These are phyloP conservation scores for Hoplostethus mediterraneus DNA, from an alignment of 2,797 vertebrate species.

Conservation along the genomic window DNA sequence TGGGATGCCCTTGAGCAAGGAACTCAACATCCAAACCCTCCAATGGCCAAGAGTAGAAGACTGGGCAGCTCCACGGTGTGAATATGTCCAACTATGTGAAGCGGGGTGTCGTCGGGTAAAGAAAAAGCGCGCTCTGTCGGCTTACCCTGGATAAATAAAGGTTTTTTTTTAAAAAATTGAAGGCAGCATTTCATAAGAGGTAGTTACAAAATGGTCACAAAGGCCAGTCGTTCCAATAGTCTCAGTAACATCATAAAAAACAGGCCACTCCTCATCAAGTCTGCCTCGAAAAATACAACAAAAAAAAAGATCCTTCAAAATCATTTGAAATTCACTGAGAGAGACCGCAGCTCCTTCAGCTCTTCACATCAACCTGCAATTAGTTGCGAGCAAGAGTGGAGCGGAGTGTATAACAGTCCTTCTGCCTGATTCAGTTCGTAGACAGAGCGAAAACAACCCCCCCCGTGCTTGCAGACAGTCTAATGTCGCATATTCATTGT, in stretches of 20 bases:
- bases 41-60: not conserved
- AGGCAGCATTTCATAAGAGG: too few species aligned
- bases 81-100: not conserved
- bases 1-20: slow-evolving; percentile 3
- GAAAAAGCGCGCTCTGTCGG: too few species aligned
- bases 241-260: too few species aligned
- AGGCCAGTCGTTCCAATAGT: too few species aligned
- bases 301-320: not conserved
- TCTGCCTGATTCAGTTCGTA: slow-evolving; percentile 44
- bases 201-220: too few species aligned
- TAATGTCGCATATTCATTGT: slow-evolving; percentile 36
- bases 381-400: slow-evolving; percentile 26
- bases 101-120: too few species aligned
- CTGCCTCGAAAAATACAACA: not conserved
- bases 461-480: slow-evolving; percentile 32
- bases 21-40: slow-evolving; percentile 17
- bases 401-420: slow-evolving; percentile 18
- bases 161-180: too few species aligned
- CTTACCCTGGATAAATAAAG: too few species aligned
- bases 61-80: slow-evolving; percentile 9
- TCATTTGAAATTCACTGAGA: slow-evolving; percentile 27
- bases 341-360: not conserved
- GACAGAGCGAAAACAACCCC: slow-evolving; percentile 28
- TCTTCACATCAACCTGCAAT: slow-evolving; percentile 53
- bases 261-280: not conserved